These are phyloP conservation scores for Gymnobelideus leadbeateri DNA, from an alignment of 2,113 vertebrate species.

Conservation along the genomic window DNA sequence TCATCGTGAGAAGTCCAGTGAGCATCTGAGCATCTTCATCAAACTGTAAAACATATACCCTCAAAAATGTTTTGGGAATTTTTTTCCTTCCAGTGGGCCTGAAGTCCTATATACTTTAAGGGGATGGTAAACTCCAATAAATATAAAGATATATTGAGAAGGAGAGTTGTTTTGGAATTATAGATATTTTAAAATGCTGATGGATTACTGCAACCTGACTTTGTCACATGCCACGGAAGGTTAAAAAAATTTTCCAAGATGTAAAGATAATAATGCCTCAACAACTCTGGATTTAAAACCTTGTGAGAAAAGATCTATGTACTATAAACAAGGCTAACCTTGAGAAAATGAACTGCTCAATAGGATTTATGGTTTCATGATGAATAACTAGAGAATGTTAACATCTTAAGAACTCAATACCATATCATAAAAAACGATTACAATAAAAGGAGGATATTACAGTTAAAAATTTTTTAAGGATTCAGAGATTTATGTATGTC, in stretches of 20 bases:
- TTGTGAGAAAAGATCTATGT: not conserved
- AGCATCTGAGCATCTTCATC: not conserved
- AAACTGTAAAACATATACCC: not conserved
- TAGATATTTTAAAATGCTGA: not conserved
- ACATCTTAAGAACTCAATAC: not conserved
- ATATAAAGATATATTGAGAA: no score
- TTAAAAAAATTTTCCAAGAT: not conserved
- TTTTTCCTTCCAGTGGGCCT: no score
- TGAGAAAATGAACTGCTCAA: not conserved
- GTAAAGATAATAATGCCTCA: not conserved
- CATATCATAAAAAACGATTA: not conserved
- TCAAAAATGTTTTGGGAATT: not conserved
- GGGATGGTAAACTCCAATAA: not conserved
- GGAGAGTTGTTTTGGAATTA: not conserved
- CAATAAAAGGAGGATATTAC: not conserved
- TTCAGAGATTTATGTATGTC: not conserved
- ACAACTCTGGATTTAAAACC: no score
- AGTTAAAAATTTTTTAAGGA: not conserved
- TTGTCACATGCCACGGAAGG: not conserved
- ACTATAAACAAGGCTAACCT: not conserved
- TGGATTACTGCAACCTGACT: not conserved
- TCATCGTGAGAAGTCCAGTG: no score
- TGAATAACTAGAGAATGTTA: not conserved
- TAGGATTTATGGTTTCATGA: not conserved
- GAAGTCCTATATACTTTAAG: not conserved